These are phyloP conservation scores for Mormyrops boulengeri DNA, from an alignment of 2,797 vertebrate species.

Conservation along the genomic window DNA sequence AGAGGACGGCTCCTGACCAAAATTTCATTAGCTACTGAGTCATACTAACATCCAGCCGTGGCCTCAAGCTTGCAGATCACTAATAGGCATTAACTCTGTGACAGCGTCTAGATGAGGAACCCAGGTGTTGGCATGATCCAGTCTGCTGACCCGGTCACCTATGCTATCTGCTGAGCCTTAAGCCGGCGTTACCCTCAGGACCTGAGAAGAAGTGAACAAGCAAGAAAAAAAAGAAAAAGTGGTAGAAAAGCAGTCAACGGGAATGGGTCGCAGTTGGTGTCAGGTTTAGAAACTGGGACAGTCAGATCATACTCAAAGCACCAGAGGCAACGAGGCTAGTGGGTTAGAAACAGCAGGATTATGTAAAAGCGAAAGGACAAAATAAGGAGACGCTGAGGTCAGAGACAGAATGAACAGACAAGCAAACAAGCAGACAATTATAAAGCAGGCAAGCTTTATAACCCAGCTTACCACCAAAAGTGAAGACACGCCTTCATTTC, in stretches of 20 bases:
- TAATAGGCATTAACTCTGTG: background rate
- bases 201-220: background rate
- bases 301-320: background rate
- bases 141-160: background rate
- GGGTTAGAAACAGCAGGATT: background rate
- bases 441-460: background rate
- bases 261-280: background rate
- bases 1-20: background rate
- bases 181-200: background rate
- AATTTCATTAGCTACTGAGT: background rate
- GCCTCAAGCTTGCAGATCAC: background rate
- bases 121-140: background rate
- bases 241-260: background rate
- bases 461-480: background rate
- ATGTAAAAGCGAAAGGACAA: background rate
- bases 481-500: background rate
- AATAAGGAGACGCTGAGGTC: background rate
- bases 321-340: background rate
- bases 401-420: background rate
- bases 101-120: background rate
- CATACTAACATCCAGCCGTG: background rate
- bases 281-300: background rate
- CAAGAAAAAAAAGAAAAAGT: background rate
- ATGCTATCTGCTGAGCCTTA: background rate
- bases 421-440: background rate